Evolutionary conservation across 2,113 vertebrate genomes (phyloP).

Genomic region (Struthidea cinerea): DNA sequence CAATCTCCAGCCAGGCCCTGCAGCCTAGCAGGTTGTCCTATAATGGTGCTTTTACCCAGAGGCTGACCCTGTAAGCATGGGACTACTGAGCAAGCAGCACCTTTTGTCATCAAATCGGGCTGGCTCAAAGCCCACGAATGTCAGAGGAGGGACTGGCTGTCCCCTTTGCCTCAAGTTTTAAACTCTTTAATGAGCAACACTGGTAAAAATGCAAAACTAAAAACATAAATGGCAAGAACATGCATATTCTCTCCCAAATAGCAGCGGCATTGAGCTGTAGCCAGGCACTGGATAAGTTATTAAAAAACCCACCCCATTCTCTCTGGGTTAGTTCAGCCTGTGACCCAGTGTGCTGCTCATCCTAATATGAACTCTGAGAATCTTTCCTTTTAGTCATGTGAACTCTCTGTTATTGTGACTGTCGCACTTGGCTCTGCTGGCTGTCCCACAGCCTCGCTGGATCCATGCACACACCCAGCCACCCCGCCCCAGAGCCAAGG

Average conservation of each 20-base stretch:
- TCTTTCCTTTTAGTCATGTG: neutral
- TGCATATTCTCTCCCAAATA: neutral
- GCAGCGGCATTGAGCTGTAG: neutral
- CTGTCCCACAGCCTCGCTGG: neutral
- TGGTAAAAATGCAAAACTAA: neutral
- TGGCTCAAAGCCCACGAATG: neutral
- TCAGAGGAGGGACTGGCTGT: neutral
- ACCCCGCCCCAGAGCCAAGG: neutral
- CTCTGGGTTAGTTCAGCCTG: neutral
- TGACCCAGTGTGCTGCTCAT: neutral
- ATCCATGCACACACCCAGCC: neutral
- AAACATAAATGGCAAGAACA: neutral
- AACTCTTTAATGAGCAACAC: neutral
- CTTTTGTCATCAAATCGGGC: neutral
- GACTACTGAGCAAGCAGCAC: neutral
- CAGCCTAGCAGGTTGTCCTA: neutral
- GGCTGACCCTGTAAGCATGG: neutral
- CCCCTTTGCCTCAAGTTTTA: neutral
- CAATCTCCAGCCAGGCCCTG: neutral
- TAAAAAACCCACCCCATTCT: neutral
- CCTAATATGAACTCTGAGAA: conserved; percentile 55
- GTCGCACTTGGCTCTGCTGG: neutral
- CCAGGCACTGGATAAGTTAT: neutral
- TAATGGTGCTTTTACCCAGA: neutral
- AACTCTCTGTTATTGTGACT: conserved; percentile 1